A percentile compares a stretch with the other conserved stretches of the same genome.
These are phyloP conservation scores for Eupsittula cactorum DNA, from an alignment of 2,113 vertebrate genomes.

Conservation along the genomic window DNA sequence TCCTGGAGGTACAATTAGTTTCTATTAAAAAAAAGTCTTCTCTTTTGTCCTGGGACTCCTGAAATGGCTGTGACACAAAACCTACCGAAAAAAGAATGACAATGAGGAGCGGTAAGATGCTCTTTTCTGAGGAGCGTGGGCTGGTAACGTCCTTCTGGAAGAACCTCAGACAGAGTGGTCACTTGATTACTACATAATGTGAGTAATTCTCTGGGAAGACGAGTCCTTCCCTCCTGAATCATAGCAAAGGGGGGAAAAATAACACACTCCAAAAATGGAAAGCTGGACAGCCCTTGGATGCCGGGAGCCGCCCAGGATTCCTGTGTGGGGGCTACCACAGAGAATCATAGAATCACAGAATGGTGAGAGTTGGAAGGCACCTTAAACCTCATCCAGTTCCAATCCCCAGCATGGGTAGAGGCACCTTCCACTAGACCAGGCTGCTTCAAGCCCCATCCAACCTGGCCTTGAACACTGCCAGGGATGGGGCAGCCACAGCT, in stretches of 20 bases:
- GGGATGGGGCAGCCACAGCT: neutral
- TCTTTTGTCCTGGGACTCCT: neutral
- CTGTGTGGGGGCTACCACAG: neutral
- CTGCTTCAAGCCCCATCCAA: neutral
- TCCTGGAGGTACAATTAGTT: neutral
- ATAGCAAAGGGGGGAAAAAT: slow-evolving; percentile 49
- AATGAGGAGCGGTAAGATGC: slow-evolving; percentile 21
- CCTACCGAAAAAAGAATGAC: neutral
- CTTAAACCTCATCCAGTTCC: neutral
- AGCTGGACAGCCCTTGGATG: neutral
- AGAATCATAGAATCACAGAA: neutral
- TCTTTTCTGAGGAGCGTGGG: slow-evolving; percentile 40
- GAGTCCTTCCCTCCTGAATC: slow-evolving; percentile 46
- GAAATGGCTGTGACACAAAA: neutral
- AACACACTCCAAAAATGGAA: slow-evolving; percentile 24
- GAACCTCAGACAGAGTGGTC: slow-evolving; percentile 59
- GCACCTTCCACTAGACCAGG: neutral
- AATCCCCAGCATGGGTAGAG: neutral
- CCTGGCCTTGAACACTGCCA: neutral
- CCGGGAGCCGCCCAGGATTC: slow-evolving; percentile 7
- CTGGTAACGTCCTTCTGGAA: slow-evolving; percentile 49
- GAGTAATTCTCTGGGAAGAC: slow-evolving; percentile 66
- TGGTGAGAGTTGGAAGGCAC: neutral
- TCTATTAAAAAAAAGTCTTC: neutral
- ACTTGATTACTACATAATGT: slow-evolving; percentile 62